Base-by-base conservation (phyloP, 2,888 invertebrate species). In the Belgica antarctica region DNA sequence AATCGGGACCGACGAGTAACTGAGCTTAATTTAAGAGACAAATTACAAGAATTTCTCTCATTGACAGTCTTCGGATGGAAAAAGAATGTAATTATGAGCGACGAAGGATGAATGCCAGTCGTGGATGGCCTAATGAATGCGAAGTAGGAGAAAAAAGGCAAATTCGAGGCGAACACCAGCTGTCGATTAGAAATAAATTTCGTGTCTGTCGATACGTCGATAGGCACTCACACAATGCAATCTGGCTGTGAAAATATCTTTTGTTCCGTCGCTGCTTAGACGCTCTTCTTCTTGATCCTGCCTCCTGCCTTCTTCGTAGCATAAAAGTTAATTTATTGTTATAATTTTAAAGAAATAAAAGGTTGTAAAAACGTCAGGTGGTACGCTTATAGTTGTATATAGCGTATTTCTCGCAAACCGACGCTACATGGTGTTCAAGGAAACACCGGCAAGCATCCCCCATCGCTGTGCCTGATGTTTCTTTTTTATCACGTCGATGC, bases 261-360 rank as follows among this genome's bases (percentile, higher is more conserved):
- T 12, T n/a, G 24, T 59, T 10, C 12, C 15, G 10, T 1, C n/a
- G 8, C 25, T 59, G 2, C 1, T 46, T 65, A 22, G 52, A 22
- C 24, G 17, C n/a, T 36, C 19, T 41, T 22, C 24, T 63, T 25
- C 15, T 24, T n/a, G n/a, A n/a, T 5, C 24, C 15, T 65, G 4
- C n/a, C n/a, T 46, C 22, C 25, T 34, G 19, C 34, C 2, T 24
- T 65, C 15, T 27, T 57, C 57, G 57, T 25, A 27, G 25, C 59
- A 59, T 15, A 59, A 59, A 59, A 59, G 27, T 27, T 59, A 59
- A 65, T 65, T 65, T 65, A 65, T 65, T 41, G 63, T 65, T 65
- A 41, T 46, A 65, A 65, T 22, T 65, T 65, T 65, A 46, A 65
- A 65, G 63, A 65, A 24, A 65, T 25, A 65, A 41, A 65, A 41